A percentile compares a stretch with the other conserved stretches of the same genome.
Evolutionary conservation across 2,888 invertebrate species (phyloP).

Genomic region (Brachycybe producta): DNA sequence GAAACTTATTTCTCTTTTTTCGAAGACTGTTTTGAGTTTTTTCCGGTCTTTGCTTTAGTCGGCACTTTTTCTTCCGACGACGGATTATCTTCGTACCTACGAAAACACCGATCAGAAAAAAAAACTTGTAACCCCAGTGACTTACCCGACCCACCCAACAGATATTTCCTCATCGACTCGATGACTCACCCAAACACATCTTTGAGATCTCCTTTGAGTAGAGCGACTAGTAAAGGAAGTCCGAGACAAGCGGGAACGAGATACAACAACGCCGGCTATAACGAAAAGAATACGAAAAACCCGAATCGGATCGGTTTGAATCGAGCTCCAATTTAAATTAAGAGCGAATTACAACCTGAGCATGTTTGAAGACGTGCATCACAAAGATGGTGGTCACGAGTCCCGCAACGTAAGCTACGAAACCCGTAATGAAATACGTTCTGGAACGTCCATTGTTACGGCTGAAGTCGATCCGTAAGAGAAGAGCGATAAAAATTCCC

Average conservation of each 20-base stretch:
- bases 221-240: slow-evolving; percentile 74
- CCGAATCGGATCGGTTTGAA: slow-evolving; percentile 8
- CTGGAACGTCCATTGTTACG: slow-evolving; percentile 68
- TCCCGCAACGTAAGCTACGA: slow-evolving; percentile 85
- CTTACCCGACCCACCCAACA: not conserved
- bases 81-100: slow-evolving; percentile 57
- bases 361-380: slow-evolving; percentile 97
- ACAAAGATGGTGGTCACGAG: slow-evolving; percentile 86
- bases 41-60: not conserved
- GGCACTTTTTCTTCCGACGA: slow-evolving; percentile 34
- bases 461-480: slow-evolving; percentile 82
- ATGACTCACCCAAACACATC: slow-evolving; percentile 71
- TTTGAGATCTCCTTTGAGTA: slow-evolving; percentile 77
- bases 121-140: not conserved
- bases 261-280: slow-evolving; percentile 89
- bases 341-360: slow-evolving; percentile 37
- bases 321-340: slow-evolving; percentile 1
- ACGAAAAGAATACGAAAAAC: slow-evolving; percentile 23
- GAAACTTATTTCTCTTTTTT: no score
- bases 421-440: slow-evolving; percentile 78
- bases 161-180: slow-evolving; percentile 1
- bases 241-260: slow-evolving; percentile 92
- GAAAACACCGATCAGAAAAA: slow-evolving; percentile 24
- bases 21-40: not conserved
- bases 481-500: slow-evolving; percentile 94